These are phyloP conservation scores for Helicoverpa zea DNA, from an alignment of 1,140 invertebrate species.

Conservation along the genomic window DNA sequence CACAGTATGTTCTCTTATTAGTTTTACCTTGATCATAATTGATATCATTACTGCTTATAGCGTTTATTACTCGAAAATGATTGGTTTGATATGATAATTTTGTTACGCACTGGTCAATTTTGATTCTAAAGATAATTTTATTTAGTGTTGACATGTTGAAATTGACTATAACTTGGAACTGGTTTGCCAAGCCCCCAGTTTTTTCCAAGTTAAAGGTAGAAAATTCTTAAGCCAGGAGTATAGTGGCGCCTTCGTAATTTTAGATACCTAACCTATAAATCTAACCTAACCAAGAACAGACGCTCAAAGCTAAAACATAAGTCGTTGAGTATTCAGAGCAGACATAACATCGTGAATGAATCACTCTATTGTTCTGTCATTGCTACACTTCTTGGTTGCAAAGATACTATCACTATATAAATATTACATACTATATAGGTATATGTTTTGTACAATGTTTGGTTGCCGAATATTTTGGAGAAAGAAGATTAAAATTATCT, in stretches of 20 bases:
- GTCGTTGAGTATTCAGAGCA: background rate
- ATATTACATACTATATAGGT: too few relatives aligned
- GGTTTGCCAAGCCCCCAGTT: background rate
- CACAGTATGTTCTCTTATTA: background rate
- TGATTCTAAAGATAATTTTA: background rate
- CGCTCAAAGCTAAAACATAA: background rate
- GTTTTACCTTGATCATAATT: constrained; percentile 22
- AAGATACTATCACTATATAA: background rate
- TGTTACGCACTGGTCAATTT: background rate
- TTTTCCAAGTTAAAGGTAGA: too few relatives aligned
- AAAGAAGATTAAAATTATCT: too few relatives aligned
- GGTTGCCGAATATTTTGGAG: too few relatives aligned
- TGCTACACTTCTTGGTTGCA: background rate
- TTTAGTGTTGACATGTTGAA: background rate
- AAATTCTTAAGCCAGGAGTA: too few relatives aligned
- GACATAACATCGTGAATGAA: constrained; percentile 19
- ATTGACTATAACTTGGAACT: background rate
- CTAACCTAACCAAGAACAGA: too few relatives aligned
- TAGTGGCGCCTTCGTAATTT: too few relatives aligned
- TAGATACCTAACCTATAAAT: background rate
- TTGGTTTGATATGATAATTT: constrained; percentile 21
- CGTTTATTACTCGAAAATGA: background rate
- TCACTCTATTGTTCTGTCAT: constrained; percentile 12
- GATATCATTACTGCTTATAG: constrained; percentile 1
- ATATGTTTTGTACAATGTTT: too few relatives aligned